Evolutionary conservation across 2,888 invertebrate species (phyloP), one percentile per base, ranked within the genome.

Genomic region (Drepana falcataria): DNA sequence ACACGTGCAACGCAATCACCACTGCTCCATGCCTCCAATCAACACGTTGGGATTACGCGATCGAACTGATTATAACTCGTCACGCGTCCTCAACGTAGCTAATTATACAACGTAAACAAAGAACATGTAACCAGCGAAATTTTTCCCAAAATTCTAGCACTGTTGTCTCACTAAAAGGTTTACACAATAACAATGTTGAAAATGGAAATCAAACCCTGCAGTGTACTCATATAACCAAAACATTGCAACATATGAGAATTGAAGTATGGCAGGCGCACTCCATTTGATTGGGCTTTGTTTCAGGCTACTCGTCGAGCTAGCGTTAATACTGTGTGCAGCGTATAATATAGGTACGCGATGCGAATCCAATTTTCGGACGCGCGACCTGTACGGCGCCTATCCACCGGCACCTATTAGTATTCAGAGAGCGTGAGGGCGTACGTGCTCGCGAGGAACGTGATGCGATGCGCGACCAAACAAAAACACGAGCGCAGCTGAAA

Each of bases 231-330:
- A 56, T 66, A 53, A 52, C 21, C 54, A 56, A 60, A 59, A 55
- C 53, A 41, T 55, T 57, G 55, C 51, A 54, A 59, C 35, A 52
- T 59, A 64, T 59, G 65, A 59, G 21, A 48, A 53, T 51, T 37
- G 48, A 56, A 52, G 53, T 53, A 47, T 53, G 54, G 49, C 54
- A 49, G 53, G 66, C 64, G 73, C 75, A 78, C 75, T 76, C 65
- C 69, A 75, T 81, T 81, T 88, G 84, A 88, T 89, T 87, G 87
- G 77, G 74, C 73, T 87, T 87, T 87, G 88, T 90, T 87, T 85
- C 71, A 70, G 63, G 57, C 21, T 59, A 59, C 44, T 7, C 9
- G 44, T 9, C 62, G 63, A 59, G 64, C 34, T 40, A 51, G 61
- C 69, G 72, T 74, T 83, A 82, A 83, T 83, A 78, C 75, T 59